Conservation (phyloP, 2,888 invertebrate genomes). For the Noctua janthina region DNA sequence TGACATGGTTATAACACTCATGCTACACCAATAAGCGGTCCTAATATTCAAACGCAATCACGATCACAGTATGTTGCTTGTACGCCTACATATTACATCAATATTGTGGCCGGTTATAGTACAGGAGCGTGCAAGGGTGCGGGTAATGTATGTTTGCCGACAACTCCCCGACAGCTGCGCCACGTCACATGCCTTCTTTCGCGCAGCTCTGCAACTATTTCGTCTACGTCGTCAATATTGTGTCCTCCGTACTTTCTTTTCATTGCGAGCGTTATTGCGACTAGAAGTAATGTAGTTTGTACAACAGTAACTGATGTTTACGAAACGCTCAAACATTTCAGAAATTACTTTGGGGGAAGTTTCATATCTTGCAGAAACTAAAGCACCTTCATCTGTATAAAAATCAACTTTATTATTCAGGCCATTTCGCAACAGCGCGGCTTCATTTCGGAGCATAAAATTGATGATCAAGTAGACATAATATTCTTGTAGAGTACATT, state of each 20-base stretch:
- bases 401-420: slow-evolving; percentile 43
- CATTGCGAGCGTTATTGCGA: slow-evolving; percentile 43
- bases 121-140: slow-evolving; percentile 40
- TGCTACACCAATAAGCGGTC: not conserved
- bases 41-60: not conserved
- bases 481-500: slow-evolving; percentile 44
- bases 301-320: slow-evolving; percentile 17
- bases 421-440: slow-evolving; percentile 29
- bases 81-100: slow-evolving; percentile 37
- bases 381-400: slow-evolving; percentile 16
- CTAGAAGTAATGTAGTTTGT: slow-evolving; percentile 36
- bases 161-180: slow-evolving; percentile 52
- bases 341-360: not conserved
- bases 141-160: slow-evolving; percentile 60
- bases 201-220: slow-evolving; percentile 47
- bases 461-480: slow-evolving; percentile 56
- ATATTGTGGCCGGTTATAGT: slow-evolving; percentile 31
- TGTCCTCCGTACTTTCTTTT: slow-evolving; percentile 38
- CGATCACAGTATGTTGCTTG: slow-evolving; percentile 7
- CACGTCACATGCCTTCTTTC: slow-evolving; percentile 39
- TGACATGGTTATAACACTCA: no score
- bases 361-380: not conserved
- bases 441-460: slow-evolving; percentile 48
- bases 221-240: slow-evolving; percentile 49
- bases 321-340: slow-evolving; percentile 8